Conservation (phyloP, 2,888 invertebrate species). For the Opisthograptis luteolata region DNA sequence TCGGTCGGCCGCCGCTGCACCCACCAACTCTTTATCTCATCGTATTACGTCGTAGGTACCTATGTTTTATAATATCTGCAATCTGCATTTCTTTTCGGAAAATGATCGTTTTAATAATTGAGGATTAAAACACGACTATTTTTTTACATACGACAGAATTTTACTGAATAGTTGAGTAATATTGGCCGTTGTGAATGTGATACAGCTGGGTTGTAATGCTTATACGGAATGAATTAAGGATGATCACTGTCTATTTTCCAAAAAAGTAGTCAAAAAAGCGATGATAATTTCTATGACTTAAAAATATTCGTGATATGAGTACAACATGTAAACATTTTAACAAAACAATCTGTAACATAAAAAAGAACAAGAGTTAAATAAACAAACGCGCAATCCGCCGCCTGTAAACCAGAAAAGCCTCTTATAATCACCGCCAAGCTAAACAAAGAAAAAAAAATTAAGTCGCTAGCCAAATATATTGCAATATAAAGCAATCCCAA, state of each 20-base stretch:
- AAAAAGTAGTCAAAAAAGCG: no score
- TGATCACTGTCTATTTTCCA: no score
- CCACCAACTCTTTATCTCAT: constrained; percentile 29
- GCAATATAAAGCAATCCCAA: constrained; percentile 64
- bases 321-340: no score
- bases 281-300: no score
- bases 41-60: background rate
- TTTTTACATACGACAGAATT: no score
- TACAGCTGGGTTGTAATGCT: no score
- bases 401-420: constrained; percentile 40
- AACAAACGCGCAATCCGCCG: constrained; percentile 33
- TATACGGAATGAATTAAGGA: no score
- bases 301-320: background rate
- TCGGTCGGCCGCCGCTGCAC: constrained; percentile 44
- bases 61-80: constrained; percentile 1
- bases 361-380: constrained; percentile 9
- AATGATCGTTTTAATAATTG: background rate
- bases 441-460: constrained; percentile 51
- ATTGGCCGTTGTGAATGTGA: constrained; percentile 1
- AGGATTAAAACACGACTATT: background rate
- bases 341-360: background rate
- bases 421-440: constrained; percentile 42
- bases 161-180: no score
- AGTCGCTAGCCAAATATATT: constrained; percentile 57
- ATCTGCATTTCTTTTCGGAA: background rate